Conservation (phyloP, 2,113 vertebrate genomes). For the Hystrix cristata region DNA sequence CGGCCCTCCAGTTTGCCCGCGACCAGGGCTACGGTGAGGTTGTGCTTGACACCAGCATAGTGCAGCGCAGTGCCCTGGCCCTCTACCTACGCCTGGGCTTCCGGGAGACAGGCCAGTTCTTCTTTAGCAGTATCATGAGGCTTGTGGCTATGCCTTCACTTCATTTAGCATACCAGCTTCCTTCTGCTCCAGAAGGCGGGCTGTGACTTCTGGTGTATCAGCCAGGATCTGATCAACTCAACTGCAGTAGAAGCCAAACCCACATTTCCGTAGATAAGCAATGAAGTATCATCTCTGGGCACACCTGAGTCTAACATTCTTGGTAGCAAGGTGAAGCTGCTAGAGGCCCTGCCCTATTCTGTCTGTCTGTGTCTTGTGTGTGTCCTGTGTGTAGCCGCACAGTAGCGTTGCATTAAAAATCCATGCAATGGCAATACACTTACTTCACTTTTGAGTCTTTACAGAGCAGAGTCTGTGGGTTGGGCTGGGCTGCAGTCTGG, state of each 20-base stretch:
- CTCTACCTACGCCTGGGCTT: conserved; percentile 73
- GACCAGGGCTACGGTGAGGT: conserved; percentile 55
- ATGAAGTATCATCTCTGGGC: neutral
- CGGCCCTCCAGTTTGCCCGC: neutral
- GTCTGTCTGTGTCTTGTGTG: neutral
- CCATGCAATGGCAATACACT: too few species aligned
- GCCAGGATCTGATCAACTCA: fast-evolving
- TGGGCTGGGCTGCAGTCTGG: neutral
- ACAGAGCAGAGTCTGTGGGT: neutral
- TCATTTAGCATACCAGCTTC: neutral
- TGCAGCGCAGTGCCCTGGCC: neutral
- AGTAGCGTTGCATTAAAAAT: neutral
- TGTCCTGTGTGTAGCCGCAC: neutral
- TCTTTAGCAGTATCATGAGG: fast-evolving
- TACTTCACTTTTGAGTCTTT: neutral
- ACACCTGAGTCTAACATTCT: neutral
- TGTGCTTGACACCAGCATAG: neutral
- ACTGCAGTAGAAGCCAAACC: neutral
- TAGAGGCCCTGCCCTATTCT: neutral
- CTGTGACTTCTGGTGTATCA: neutral
- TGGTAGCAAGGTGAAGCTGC: neutral
- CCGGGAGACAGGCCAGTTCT: neutral
- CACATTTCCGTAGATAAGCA: neutral
- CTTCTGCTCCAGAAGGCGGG: neutral
- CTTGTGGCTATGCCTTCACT: fast-evolving